Conservation (phyloP, 2,888 invertebrate genomes). For the Copidosoma aretas region DNA sequence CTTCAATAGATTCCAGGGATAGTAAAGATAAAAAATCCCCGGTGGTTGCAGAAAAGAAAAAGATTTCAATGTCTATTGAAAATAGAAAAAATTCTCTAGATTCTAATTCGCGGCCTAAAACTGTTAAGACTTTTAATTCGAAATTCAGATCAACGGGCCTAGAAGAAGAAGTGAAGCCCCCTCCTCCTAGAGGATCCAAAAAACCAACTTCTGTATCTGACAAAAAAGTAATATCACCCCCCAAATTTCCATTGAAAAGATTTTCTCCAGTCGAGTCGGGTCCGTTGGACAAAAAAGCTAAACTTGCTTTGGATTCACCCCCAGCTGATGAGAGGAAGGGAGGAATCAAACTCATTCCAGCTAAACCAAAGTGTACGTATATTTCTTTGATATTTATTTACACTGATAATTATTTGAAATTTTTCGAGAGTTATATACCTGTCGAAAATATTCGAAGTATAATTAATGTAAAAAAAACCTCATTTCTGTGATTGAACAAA, state of each 20-base stretch:
- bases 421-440: background rate
- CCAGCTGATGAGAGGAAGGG: slow-evolving; percentile 74
- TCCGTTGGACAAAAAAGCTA: slow-evolving; percentile 80
- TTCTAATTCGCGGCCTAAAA: slow-evolving; percentile 78
- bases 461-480: background rate
- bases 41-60: slow-evolving; percentile 66
- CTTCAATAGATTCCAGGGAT: slow-evolving; percentile 57
- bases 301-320: slow-evolving; percentile 60
- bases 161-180: slow-evolving; percentile 87
- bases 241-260: slow-evolving; percentile 64
- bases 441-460: background rate
- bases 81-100: slow-evolving; percentile 71
- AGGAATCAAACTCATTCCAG: slow-evolving; percentile 84
- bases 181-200: slow-evolving; percentile 75
- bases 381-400: slow-evolving; percentile 25
- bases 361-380: slow-evolving; percentile 92
- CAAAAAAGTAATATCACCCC: slow-evolving; percentile 59
- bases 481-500: background rate
- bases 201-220: slow-evolving; percentile 63
- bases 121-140: slow-evolving; percentile 89
- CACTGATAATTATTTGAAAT: background rate
- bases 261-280: slow-evolving; percentile 59
- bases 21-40: slow-evolving; percentile 50
- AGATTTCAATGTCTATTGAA: slow-evolving; percentile 83
- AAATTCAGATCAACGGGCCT: slow-evolving; percentile 91